Conservation (phyloP, 2,888 invertebrate species). For the Pachliopta kotzebuea region DNA sequence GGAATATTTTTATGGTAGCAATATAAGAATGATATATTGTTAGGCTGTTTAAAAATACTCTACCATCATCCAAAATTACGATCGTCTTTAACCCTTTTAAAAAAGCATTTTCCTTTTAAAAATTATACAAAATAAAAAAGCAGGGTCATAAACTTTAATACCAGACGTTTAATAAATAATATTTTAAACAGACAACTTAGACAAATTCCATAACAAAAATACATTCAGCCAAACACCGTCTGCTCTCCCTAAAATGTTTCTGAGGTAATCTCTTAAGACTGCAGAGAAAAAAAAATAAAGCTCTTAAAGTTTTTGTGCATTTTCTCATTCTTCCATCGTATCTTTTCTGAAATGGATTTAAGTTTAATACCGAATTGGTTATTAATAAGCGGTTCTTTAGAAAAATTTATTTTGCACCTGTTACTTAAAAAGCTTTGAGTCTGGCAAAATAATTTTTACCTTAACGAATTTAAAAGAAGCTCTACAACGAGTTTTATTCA, state of each 20-base stretch:
- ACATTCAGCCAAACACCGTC: conserved; percentile 6
- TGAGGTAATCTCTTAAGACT: conserved; percentile 70
- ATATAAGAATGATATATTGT: no score
- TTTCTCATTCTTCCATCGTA: conserved; percentile 13
- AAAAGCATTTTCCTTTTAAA: no score
- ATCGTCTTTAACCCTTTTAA: no score
- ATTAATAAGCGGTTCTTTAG: conserved; percentile 10
- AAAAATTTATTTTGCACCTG: conserved; percentile 22
- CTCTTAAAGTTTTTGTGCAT: conserved; percentile 65
- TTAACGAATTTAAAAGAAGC: neutral
- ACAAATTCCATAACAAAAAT: conserved; percentile 14
- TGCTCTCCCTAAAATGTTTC: conserved; percentile 49
- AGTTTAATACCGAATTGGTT: conserved; percentile 13
- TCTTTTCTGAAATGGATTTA: conserved; percentile 16
- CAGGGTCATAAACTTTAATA: neutral
- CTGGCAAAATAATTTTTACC: conserved; percentile 8
- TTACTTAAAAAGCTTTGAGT: conserved; percentile 8
- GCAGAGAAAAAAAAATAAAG: conserved; percentile 65
- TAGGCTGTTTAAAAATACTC: no score
- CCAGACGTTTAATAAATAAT: neutral
- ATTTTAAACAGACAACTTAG: conserved; percentile 6
- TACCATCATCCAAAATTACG: no score
- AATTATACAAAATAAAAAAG: neutral
- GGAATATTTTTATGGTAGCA: no score
- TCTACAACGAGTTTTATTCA: no score